Evolutionary conservation across 2,113 vertebrate species (phyloP), one percentile per base, ranked within the genome.

Genomic region (Ailuropoda melanoleuca): DNA sequence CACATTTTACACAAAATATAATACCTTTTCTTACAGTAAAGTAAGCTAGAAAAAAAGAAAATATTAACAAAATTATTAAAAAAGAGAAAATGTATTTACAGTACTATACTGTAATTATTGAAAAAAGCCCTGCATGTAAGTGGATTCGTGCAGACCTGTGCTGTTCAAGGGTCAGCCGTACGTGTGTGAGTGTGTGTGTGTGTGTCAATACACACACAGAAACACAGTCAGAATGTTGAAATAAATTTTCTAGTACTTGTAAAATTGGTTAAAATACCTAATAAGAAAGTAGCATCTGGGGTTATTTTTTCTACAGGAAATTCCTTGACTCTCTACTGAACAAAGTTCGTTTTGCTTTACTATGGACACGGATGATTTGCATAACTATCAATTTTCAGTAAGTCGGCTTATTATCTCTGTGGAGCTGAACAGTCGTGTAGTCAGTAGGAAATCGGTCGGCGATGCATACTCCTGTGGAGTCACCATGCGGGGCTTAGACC

Each of bases 391-490:
- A 43, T 43, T 31, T 14, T 74, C 70, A 15, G 12, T 43, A 23
- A 26, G 37, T 8, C 23, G 1, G 18, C 37, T 43, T 43, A 24
- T 13, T 26, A 43, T 43, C 39, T 12, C 39, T 8, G 6, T 6
- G 14, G 39, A 26, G 37, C 2, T 1, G 39, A 14, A 12, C n/a
- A 1, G 17, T 39, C 9, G 4, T 39, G 10, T 7, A 12, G 68
- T 12, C 18, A 23, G 19, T 4, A 39, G 19, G 12, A 23, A 21
- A 37, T 37, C 19, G 11, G 7, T 39, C 68, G 4, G 12, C 4
- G 37, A 24, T 1, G 70, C 70, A 14, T 12, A 14, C 39, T 24
- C 70, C 70, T 14, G 0, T 13, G 3, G 70, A 74, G 26, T 6
- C 37, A 26, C n/a, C 23, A 10, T 21, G 18, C 12, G 0, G 3